Evolutionary conservation across 64 coral and sea anemone species (phyloP), one percentile per base, ranked within the genome.

Genomic region (Stichodactyla helianthus): DNA sequence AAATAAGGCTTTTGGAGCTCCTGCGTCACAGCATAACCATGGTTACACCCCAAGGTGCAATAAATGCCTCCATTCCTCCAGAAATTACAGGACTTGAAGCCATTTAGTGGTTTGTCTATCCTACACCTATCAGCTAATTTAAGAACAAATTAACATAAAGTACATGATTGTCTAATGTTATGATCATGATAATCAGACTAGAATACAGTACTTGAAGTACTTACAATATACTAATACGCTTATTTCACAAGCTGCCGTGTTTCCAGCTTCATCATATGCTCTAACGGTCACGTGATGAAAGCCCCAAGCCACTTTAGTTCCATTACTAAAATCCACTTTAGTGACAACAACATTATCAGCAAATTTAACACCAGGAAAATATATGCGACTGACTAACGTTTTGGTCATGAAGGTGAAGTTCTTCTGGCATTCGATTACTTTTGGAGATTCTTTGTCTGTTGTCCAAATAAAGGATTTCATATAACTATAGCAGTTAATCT

Each of bases 271-370:
- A 71, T 90, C 88, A 57, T 67, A 28, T 15, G 82, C 88, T 59
- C n/a, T 16, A 19, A 58, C 68, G 16, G 82, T 85, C 12, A 90
- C 19, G 44, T 90, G 28, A 22, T 90, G 80, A 23, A 31, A 17
- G 16, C 88, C 88, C 88, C 88, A 90, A 1, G 81, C 65, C 25
- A 90, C 16, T 9, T 90, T 23, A 56, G 60, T 90, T 55, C 81
- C 88, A 77, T 90, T 90, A 16, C 10, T 10, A 59, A 84, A 76
- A 55, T 83, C 83, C 8, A 71, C 53, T 78, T 50, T 19, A 71
- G 58, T 59, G 5, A 90, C 83, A 5, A 68, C 88, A 13, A 90
- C 82, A 77, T 90, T 90, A 56, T 90, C 88, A 15, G 51, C 51
- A 52, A 85, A 31, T 19, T 50, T 85, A 23, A 90, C 50, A 50